These are phyloP conservation scores for Xylota sylvarum DNA, from an alignment of 2,888 invertebrate species.

Conservation along the genomic window DNA sequence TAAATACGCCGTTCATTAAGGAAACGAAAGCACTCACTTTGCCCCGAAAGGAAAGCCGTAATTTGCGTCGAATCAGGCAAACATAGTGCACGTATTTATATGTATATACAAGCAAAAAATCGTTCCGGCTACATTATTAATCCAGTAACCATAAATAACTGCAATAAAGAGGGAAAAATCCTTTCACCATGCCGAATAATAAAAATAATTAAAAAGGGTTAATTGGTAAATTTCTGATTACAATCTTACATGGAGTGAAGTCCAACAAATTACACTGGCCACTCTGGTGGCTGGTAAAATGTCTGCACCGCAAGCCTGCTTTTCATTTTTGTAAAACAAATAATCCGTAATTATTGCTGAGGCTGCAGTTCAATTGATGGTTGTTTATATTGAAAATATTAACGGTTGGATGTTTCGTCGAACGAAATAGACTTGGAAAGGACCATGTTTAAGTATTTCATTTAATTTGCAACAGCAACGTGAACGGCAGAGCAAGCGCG, in stretches of 20 bases:
- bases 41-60: slow-evolving; percentile 8
- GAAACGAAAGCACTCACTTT: slow-evolving; percentile 1
- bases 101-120: not conserved
- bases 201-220: slow-evolving; percentile 62
- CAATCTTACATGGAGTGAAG: slow-evolving; percentile 55
- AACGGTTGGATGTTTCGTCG: not conserved
- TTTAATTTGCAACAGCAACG: not conserved
- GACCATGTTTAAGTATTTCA: not conserved
- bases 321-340: slow-evolving; percentile 9
- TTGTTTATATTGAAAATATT: slow-evolving; percentile 12
- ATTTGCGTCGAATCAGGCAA: slow-evolving; percentile 17
- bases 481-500: not conserved
- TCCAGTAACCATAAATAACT: slow-evolving; percentile 48
- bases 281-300: slow-evolving; percentile 6
- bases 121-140: slow-evolving; percentile 17
- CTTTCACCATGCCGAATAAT: slow-evolving; percentile 44
- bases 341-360: slow-evolving; percentile 18
- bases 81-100: not conserved
- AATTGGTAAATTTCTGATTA: slow-evolving; percentile 62
- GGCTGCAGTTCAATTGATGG: not conserved
- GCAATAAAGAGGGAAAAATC: slow-evolving; percentile 27
- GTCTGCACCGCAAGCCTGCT: not conserved
- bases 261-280: slow-evolving; percentile 9
- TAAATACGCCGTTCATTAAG: not conserved
- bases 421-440: not conserved